Percentiles rank a stretch among this genome's conserved stretches.
Conservation (phyloP, 2,797 vertebrate genomes). For the Mus caroli region DNA sequence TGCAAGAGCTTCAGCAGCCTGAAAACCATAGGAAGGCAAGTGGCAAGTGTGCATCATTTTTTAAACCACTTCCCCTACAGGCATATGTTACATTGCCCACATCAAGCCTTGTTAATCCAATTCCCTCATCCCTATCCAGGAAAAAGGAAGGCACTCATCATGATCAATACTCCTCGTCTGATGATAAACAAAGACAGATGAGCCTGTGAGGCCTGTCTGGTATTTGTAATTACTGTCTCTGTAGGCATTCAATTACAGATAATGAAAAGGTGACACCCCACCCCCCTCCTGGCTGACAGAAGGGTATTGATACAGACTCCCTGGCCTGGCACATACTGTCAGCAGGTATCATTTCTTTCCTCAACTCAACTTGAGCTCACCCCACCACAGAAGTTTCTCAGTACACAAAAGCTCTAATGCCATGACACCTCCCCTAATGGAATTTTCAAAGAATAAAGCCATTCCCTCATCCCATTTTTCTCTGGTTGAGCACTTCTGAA, state of each 20-base stretch:
- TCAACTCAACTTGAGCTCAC: neutral
- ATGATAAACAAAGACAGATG: conserved; percentile 89
- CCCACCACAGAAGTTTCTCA: accelerated
- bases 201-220: conserved; percentile 81
- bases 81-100: conserved; percentile 2
- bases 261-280: conserved; percentile 77
- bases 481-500: neutral
- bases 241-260: conserved; percentile 81
- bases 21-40: neutral
- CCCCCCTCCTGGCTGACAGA: conserved; percentile 38
- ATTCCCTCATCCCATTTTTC: neutral
- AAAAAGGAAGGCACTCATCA: conserved; percentile 76
- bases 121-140: conserved; percentile 72
- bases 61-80: conserved; percentile 58
- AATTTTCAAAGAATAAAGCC: conserved; percentile 36
- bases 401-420: neutral
- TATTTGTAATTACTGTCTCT: conserved; percentile 86
- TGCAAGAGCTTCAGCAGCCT: neutral
- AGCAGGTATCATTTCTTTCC: neutral
- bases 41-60: conserved; percentile 21
- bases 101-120: conserved; percentile 82
- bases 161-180: conserved; percentile 84
- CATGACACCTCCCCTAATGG: neutral
- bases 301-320: conserved; percentile 16
- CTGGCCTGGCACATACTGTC: conserved; percentile 65